Evolutionary conservation across 1,140 invertebrate species (phyloP).

Genomic region (Lethocerus indicus): DNA sequence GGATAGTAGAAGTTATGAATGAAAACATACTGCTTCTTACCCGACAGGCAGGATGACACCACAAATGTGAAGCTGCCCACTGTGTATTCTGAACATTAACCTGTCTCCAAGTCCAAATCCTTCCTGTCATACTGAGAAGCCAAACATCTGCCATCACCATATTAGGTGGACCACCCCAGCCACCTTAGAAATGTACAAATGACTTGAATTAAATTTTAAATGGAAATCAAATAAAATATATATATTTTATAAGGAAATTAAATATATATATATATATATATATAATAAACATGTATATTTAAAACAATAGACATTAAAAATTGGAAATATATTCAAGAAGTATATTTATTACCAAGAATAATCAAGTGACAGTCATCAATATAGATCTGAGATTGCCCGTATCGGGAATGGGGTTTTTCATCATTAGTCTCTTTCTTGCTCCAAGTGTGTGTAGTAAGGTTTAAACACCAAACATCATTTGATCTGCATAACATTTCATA

Average conservation of each 20-base stretch:
- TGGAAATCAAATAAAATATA: background rate
- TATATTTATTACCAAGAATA: constrained; percentile 36
- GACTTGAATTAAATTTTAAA: constrained; percentile 22
- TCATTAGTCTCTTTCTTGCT: constrained; percentile 46
- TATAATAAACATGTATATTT: background rate
- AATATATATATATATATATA: background rate
- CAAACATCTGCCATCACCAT: constrained; percentile 52
- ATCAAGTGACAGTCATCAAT: constrained; percentile 46
- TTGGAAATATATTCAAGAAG: background rate
- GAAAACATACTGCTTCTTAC: too few relatives aligned
- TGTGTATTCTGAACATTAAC: constrained; percentile 55
- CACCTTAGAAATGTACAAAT: too few relatives aligned
- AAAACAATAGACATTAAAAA: background rate
- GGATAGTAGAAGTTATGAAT: too few relatives aligned
- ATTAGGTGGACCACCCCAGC: constrained; percentile 50
- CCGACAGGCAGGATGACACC: constrained; percentile 84
- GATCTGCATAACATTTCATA: too few relatives aligned
- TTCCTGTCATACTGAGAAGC: constrained; percentile 39
- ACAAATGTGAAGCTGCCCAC: constrained; percentile 66
- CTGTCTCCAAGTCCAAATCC: constrained; percentile 63
- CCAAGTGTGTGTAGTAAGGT: constrained; percentile 63
- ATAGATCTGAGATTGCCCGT: constrained; percentile 48
- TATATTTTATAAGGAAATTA: background rate
- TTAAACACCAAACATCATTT: constrained; percentile 80
- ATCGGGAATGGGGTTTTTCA: constrained; percentile 58